phyloP scores from a whole-genome alignment of 2,888 invertebrate species.

The Drosophila histrio region DNA sequence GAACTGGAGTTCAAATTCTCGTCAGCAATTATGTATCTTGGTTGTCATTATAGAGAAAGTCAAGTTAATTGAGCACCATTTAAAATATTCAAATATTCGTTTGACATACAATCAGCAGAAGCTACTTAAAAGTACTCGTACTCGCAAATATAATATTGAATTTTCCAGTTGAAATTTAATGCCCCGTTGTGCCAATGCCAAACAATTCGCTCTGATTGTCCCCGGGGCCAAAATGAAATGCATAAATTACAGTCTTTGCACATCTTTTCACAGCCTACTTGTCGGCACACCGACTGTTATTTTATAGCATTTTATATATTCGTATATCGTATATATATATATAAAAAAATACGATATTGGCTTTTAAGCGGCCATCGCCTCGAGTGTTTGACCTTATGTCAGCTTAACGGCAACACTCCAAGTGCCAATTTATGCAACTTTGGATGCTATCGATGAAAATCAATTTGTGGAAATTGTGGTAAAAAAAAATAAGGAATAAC shows the following conservation, averaged over 20 bases:
- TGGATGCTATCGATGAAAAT: constrained; percentile 63
- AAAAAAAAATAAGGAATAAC: constrained; percentile 7
- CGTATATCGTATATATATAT: background rate
- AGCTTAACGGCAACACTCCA: constrained; percentile 43
- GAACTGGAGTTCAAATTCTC: background rate
- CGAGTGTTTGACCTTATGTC: constrained; percentile 51
- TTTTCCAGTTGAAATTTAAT: constrained; percentile 8
- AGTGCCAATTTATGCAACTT: constrained; percentile 64
- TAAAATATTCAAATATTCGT: constrained; percentile 15
- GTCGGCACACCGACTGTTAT: constrained; percentile 24
- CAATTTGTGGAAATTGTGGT: constrained; percentile 53
- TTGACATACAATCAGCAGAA: constrained; percentile 21
- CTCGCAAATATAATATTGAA: background rate
- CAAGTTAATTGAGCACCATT: constrained; percentile 29
- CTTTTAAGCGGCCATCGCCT: constrained; percentile 46
- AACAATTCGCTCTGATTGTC: constrained; percentile 26
- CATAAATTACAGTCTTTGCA: constrained; percentile 46
- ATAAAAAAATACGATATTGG: constrained; percentile 40
- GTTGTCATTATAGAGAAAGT: background rate
- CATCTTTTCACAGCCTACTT: constrained; percentile 31
- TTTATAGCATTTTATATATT: constrained; percentile 27
- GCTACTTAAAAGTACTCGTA: constrained; percentile 1
- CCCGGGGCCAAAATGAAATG: constrained; percentile 24
- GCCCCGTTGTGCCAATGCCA: background rate
- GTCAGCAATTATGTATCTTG: background rate